These are phyloP conservation scores for Brachypalpus laphriformis DNA, from an alignment of 2,888 invertebrate species.

Conservation along the genomic window DNA sequence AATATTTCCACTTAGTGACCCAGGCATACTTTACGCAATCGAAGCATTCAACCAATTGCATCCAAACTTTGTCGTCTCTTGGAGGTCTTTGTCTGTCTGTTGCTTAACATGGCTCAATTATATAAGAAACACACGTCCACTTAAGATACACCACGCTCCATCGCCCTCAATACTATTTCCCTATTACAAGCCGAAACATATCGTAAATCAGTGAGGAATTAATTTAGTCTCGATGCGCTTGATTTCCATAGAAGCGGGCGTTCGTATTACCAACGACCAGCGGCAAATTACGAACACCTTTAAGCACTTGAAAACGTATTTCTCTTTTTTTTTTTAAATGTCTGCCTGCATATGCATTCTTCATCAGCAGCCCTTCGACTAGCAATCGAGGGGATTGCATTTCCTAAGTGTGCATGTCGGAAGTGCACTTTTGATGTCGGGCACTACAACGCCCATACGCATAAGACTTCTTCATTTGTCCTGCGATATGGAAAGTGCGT, in stretches of 20 bases:
- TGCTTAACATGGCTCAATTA: conserved; percentile 31
- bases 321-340: background rate
- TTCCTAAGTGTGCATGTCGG: conserved; percentile 69
- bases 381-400: conserved; percentile 51
- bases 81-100: conserved; percentile 5
- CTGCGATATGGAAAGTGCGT: conserved; percentile 13
- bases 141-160: conserved; percentile 67
- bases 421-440: conserved; percentile 69
- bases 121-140: conserved; percentile 56
- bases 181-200: conserved; percentile 21
- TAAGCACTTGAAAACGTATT: conserved; percentile 56
- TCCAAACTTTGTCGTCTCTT: background rate
- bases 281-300: conserved; percentile 71
- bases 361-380: conserved; percentile 22
- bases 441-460: conserved; percentile 39
- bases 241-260: conserved; percentile 57
- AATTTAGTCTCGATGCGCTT: conserved; percentile 71
- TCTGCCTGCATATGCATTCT: conserved; percentile 27
- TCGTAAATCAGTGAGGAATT: conserved; percentile 72
- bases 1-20: background rate
- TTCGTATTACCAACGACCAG: conserved; percentile 17
- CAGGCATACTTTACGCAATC: no score
- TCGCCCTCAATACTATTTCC: conserved; percentile 35
- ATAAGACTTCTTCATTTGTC: conserved; percentile 1
- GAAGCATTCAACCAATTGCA: background rate